These are phyloP conservation scores for Bemisia tabaci DNA, from an alignment of 1,140 invertebrate species.

Conservation along the genomic window DNA sequence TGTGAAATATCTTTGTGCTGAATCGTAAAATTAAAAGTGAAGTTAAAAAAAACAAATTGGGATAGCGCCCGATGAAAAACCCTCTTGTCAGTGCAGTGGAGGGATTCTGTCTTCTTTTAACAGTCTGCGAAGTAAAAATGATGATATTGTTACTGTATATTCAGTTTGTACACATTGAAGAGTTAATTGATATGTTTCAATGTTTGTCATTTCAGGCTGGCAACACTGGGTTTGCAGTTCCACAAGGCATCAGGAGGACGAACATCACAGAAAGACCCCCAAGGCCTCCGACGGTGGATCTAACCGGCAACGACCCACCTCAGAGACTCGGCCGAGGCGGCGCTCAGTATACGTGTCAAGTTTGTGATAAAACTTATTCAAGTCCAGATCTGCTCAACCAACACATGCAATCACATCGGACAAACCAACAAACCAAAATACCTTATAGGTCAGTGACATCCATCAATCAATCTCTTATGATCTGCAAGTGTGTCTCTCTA, in stretches of 20 bases:
- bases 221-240: slow-evolving; percentile 30
- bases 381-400: slow-evolving; percentile 35
- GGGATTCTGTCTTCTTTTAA: too few relatives aligned
- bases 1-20: too few relatives aligned
- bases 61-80: too few relatives aligned
- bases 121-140: too few relatives aligned
- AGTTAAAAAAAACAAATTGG: too few relatives aligned
- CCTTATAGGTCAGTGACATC: slow-evolving; percentile 32
- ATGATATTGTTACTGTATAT: too few relatives aligned
- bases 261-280: slow-evolving; percentile 31
- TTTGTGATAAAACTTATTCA: slow-evolving; percentile 38
- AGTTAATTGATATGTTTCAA: too few relatives aligned
- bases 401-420: slow-evolving; percentile 35
- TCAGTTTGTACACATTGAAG: too few relatives aligned
- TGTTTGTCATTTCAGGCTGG: too few relatives aligned
- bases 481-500: too few relatives aligned
- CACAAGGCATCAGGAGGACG: slow-evolving; percentile 30
- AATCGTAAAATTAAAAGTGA: too few relatives aligned
- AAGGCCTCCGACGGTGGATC: slow-evolving; percentile 39
- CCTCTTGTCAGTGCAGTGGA: too few relatives aligned
- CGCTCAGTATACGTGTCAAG: slow-evolving; percentile 32
- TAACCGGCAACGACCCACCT: slow-evolving; percentile 31
- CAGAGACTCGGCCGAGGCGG: slow-evolving; percentile 19
- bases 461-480: slow-evolving; percentile 6
- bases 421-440: slow-evolving; percentile 30